A percentile compares a stretch with the other conserved stretches of the same genome.
Conservation (phyloP, 2,113 vertebrate genomes). For the Psilopsiagon aymara region DNA sequence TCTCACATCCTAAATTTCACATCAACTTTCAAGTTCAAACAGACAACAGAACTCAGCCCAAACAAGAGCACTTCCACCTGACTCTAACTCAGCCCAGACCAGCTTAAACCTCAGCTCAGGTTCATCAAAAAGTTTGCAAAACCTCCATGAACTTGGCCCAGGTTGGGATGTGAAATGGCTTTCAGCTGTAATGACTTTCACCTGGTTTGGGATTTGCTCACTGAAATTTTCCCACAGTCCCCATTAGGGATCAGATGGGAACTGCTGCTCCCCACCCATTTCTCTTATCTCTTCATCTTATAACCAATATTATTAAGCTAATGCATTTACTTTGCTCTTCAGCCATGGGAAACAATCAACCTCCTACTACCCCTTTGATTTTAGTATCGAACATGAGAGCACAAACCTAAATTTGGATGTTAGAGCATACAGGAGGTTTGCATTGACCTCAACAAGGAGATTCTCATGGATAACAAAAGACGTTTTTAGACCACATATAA, state of each 20-base stretch:
- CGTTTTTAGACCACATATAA: neutral
- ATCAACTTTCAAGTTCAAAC: neutral
- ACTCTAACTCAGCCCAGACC: constrained; percentile 4
- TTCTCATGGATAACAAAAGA: constrained; percentile 24
- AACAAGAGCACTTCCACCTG: constrained; percentile 32
- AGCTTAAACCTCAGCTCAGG: neutral
- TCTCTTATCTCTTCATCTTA: constrained; percentile 50
- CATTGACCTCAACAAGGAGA: neutral
- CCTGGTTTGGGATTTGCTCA: neutral
- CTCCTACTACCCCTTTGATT: constrained; percentile 34
- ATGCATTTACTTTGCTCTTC: constrained; percentile 25
- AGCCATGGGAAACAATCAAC: constrained; percentile 49
- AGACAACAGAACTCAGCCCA: neutral
- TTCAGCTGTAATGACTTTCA: constrained; percentile 9
- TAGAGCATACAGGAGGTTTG: neutral
- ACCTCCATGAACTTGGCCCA: neutral
- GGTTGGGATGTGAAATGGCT: neutral
- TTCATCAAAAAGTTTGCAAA: constrained; percentile 38
- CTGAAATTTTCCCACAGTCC: constrained; percentile 57
- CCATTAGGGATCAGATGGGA: constrained; percentile 32
- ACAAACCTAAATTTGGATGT: neutral
- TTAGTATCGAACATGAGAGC: neutral
- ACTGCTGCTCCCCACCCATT: constrained; percentile 44
- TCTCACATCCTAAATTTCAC: constrained; percentile 47
- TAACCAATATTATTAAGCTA: constrained; percentile 49